Conservation (phyloP, 2,113 vertebrate species). For the Excalfactoria chinensis region DNA sequence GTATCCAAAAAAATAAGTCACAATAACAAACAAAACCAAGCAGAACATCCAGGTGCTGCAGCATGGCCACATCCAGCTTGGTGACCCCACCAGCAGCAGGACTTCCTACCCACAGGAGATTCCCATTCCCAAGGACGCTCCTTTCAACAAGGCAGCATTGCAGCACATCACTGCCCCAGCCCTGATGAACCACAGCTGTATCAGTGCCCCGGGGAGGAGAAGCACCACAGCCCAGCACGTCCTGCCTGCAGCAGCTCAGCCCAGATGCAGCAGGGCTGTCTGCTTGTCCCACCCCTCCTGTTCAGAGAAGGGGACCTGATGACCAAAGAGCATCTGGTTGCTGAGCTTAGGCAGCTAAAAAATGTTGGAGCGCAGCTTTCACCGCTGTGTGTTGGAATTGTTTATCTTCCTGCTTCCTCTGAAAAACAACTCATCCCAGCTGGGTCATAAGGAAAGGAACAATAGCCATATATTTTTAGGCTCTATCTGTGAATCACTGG, state of each 20-base stretch:
- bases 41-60: background rate
- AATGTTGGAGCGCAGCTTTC: background rate
- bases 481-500: conserved; percentile 51
- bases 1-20: background rate
- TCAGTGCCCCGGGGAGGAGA: background rate
- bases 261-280: accelerated
- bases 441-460: conserved; percentile 67
- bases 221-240: accelerated
- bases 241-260: background rate
- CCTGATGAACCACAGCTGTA: background rate
- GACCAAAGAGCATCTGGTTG: background rate
- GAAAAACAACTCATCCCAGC: conserved; percentile 66
- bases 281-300: background rate
- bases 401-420: conserved; percentile 71
- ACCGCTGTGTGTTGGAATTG: background rate
- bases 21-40: background rate
- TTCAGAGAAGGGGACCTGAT: background rate
- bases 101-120: background rate
- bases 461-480: conserved; percentile 76
- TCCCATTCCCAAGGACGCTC: accelerated
- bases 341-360: background rate
- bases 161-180: background rate
- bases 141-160: accelerated
- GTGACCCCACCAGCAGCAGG: background rate
- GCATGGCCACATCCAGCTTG: background rate